These are phyloP conservation scores for Dissostichus mawsoni DNA, from an alignment of 2,113 vertebrate genomes.

Conservation along the genomic window DNA sequence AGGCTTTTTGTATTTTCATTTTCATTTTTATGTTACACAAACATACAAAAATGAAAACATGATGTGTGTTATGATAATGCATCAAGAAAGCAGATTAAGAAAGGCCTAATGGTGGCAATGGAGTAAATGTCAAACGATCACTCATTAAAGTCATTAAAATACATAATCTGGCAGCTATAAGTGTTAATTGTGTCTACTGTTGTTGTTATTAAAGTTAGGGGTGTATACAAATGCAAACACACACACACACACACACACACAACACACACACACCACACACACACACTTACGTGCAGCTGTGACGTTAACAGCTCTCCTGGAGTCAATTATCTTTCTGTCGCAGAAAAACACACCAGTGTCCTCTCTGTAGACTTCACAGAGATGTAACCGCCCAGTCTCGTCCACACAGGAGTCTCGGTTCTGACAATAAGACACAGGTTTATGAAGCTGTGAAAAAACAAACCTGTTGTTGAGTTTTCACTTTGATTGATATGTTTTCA, in stretches of 20 bases:
- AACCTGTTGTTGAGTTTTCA: background rate
- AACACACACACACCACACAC: background rate
- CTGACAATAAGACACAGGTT: background rate
- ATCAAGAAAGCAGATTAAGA: background rate
- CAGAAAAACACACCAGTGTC: conserved; percentile 85
- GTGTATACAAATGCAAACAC: too few species aligned
- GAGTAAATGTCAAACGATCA: too few species aligned
- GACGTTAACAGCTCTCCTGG: conserved; percentile 79
- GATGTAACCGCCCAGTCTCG: conserved; percentile 50
- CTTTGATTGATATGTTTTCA: background rate
- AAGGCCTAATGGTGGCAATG: background rate
- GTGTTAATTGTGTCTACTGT: too few species aligned
- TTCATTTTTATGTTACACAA: background rate
- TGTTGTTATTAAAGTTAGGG: too few species aligned
- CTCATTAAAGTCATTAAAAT: too few species aligned
- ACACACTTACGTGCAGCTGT: conserved; percentile 65
- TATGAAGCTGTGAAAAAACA: conserved; percentile 46
- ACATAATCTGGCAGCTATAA: too few species aligned
- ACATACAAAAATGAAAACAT: too few species aligned
- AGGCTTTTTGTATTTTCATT: background rate
- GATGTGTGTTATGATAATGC: background rate
- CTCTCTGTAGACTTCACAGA: conserved; percentile 58
- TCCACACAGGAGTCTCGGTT: fast-evolving
- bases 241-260: too few species aligned
- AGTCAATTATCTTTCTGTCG: conserved; percentile 77